Base-by-base conservation (phyloP, 2,888 invertebrate species). In the Parthenolecanium corni region DNA sequence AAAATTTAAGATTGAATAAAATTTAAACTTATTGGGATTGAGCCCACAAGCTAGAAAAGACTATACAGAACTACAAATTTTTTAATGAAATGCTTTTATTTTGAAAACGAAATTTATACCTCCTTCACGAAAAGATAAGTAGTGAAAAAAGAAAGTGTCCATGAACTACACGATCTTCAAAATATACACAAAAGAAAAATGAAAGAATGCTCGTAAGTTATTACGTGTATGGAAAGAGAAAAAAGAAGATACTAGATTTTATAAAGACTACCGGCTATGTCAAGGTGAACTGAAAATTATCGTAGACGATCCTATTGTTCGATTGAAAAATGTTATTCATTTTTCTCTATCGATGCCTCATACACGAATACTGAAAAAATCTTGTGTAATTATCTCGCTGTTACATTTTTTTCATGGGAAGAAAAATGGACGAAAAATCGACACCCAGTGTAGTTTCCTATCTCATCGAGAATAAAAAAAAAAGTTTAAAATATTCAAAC, bases 361-460 rank as follows among this genome's bases (percentile, higher is more conserved):
- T 40, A 40, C 20, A 53, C 53, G 23, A 53, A 53, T 5, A 53
- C 52, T 9, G 31, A 51, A 49, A 51, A 51, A 25, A 51, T n/a
- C n/a, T n/a, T n/a, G n/a, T n/a, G n/a, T 25, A 36, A 36, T 52
- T 52, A 36, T 36, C n/a, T n/a, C n/a, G 38, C 20, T 52, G 52
- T 31, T n/a, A n/a, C 31, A 9, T 4, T 31, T 6, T 31, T 31
- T 31, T 31, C 9, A 9, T 31, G 31, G 31, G 9, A 9, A 31
- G 31, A 31, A 31, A 9, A 31, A 9, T 9, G 9, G 31, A 6
- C 5, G 31, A 31, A 31, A 31, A 31, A 31, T 31, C 31, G 9
- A 6, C 31, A 9, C 31, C n/a, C n/a, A n/a, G n/a, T n/a, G n/a
- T n/a, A n/a, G n/a, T n/a, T n/a, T n/a, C n/a, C n/a, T n/a, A n/a